Evolutionary conservation across 1,140 invertebrate species (phyloP).

Genomic region (Psix sp.): DNA sequence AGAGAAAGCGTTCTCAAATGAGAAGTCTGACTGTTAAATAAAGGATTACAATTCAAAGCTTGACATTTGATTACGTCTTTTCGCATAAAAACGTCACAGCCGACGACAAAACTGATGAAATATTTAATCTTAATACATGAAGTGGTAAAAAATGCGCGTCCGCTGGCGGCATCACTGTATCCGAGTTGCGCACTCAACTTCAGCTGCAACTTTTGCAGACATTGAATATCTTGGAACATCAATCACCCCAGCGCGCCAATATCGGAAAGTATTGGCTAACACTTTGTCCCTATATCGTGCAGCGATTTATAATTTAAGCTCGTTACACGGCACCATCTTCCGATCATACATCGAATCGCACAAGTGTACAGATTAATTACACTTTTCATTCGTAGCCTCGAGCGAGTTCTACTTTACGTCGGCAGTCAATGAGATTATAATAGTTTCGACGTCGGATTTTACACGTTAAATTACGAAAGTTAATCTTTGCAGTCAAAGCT

Average conservation of each 20-base stretch:
- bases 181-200: slow-evolving; percentile 30
- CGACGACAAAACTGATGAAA: slow-evolving; percentile 39
- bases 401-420: slow-evolving; percentile 41
- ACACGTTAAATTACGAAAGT: slow-evolving; percentile 51
- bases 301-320: slow-evolving; percentile 69
- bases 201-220: slow-evolving; percentile 69
- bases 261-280: slow-evolving; percentile 74
- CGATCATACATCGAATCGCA: slow-evolving; percentile 53
- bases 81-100: slow-evolving; percentile 17
- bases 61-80: slow-evolving; percentile 21
- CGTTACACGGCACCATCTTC: slow-evolving; percentile 57
- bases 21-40: no score
- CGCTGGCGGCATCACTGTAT: slow-evolving; percentile 40
- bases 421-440: slow-evolving; percentile 58
- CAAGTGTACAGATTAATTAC: slow-evolving; percentile 58
- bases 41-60: slow-evolving; percentile 13
- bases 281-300: slow-evolving; percentile 70
- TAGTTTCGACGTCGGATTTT: slow-evolving; percentile 54
- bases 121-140: slow-evolving; percentile 59
- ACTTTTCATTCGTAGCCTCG: slow-evolving; percentile 38
- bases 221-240: slow-evolving; percentile 75
- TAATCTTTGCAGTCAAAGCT: slow-evolving; percentile 50
- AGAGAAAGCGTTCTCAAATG: no score
- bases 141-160: slow-evolving; percentile 46
- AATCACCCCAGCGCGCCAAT: slow-evolving; percentile 70